These are phyloP conservation scores for Phoenicopterus ruber DNA, from an alignment of 2,113 vertebrate species.

Conservation along the genomic window DNA sequence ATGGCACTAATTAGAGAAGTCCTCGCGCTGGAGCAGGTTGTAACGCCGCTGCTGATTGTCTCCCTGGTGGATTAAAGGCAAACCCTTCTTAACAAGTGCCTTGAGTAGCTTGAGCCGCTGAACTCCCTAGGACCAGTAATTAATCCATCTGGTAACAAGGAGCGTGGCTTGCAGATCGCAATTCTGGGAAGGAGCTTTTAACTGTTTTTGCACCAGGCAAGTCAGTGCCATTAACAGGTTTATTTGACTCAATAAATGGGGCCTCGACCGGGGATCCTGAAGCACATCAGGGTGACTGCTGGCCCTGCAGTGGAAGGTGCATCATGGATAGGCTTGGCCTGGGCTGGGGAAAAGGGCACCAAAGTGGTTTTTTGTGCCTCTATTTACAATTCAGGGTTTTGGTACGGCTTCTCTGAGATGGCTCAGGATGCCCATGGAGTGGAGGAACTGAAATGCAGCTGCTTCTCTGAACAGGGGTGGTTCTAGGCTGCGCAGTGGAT, in stretches of 20 bases:
- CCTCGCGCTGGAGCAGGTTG: conserved; percentile 63
- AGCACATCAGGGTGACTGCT: fast-evolving
- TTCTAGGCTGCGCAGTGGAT: not conserved
- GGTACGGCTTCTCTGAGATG: not conserved
- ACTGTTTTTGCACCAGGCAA: not conserved
- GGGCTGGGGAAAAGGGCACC: not conserved
- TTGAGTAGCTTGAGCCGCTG: conserved; percentile 71
- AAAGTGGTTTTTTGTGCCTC: not conserved
- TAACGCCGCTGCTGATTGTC: conserved; percentile 79
- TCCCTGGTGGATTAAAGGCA: conserved; percentile 79
- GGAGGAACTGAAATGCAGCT: not conserved
- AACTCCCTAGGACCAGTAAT: conserved; percentile 80
- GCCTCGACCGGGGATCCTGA: not conserved
- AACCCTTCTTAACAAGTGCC: conserved; percentile 71
- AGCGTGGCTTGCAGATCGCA: not conserved
- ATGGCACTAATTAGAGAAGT: conserved; percentile 77
- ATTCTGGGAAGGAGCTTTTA: conserved; percentile 37
- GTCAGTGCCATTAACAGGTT: not conserved
- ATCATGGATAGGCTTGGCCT: not conserved
- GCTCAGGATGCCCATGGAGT: not conserved
- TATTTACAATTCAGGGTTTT: not conserved
- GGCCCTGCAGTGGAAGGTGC: not conserved
- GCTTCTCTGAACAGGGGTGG: not conserved
- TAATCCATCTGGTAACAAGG: conserved; percentile 81
- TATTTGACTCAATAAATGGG: not conserved